Evolutionary conservation across 2,113 vertebrate species (phyloP), one percentile per base, ranked within the genome.

Genomic region (Proterorhinus semilunaris): DNA sequence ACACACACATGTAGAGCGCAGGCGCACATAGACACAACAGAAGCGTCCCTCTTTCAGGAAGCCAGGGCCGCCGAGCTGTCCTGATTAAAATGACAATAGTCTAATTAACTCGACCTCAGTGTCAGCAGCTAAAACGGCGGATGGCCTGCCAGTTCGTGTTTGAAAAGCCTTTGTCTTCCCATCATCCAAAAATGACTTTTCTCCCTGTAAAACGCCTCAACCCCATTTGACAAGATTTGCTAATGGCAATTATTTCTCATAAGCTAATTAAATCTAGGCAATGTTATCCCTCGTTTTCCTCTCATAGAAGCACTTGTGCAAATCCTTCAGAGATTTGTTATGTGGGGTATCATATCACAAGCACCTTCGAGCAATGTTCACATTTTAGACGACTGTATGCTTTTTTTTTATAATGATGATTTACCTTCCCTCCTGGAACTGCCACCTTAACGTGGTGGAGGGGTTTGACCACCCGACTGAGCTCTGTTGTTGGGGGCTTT

Each of bases 31-130:
- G 72, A 71, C 68, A 16, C 70, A 65, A 62, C 55, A 65, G 66
- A 74, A 83, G 84, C 82, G 79, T 83, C 88, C 84, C 84, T 88
- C 87, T 90, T 91, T 90, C 80, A 91, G 90, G 78, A 88, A 84
- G 86, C 82, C 89, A 87, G 79, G 85, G 81, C 85, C 76, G 79
- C 84, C 48, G 75, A 87, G 79, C 88, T 87, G 90, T 82, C 89
- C 92, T 92, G 91, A 93, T 92, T 93, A 93, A 91, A 92, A 92
- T 92, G 90, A 93, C 91, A 92, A 91, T 92, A 90, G 91, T 92
- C 92, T 93, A 92, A 94, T 93, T 91, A 92, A 92, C 90, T 92
- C 87, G 88, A 92, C 91, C 91, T 86, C 88, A 13, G 88, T 92
- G 90, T 91, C 90, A 82, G 74, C 65, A 79, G 72, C 83, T 86